Conservation (phyloP, 2,888 invertebrate genomes). For the Ochropleura leucogaster region DNA sequence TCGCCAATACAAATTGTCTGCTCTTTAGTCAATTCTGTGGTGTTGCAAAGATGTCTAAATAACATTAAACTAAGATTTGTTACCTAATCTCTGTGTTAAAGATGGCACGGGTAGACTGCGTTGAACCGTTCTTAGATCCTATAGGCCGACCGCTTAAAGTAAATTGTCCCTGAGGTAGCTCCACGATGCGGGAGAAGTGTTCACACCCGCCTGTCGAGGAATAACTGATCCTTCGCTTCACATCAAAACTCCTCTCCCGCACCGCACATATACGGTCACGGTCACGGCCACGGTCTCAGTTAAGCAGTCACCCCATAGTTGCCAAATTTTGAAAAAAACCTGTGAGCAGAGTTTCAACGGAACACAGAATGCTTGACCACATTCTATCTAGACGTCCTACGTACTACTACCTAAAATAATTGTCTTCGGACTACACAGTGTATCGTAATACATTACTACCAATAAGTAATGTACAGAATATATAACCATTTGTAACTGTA, state of each 20-base stretch:
- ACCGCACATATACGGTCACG: too few relatives aligned
- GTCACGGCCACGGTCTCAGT: too few relatives aligned
- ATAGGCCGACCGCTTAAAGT: too few relatives aligned
- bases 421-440: constrained; percentile 42
- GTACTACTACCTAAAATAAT: neutral
- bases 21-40: neutral
- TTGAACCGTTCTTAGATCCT: neutral
- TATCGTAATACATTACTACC: constrained; percentile 12
- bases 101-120: neutral
- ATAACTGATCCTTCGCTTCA: too few relatives aligned
- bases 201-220: too few relatives aligned
- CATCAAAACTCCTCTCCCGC: too few relatives aligned
- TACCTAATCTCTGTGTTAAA: neutral
- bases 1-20: constrained; percentile 17
- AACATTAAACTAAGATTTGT: constrained; percentile 3
- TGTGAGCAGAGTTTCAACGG: neutral
- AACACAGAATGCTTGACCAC: neutral
- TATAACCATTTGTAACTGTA: constrained; percentile 18
- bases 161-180: too few relatives aligned
- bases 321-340: neutral
- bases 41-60: neutral
- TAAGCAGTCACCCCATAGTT: too few relatives aligned
- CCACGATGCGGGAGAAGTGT: too few relatives aligned
- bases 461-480: constrained; percentile 30
- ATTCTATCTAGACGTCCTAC: neutral